Conservation (phyloP, 1,140 invertebrate species). For the Bactericera cockerelli region DNA sequence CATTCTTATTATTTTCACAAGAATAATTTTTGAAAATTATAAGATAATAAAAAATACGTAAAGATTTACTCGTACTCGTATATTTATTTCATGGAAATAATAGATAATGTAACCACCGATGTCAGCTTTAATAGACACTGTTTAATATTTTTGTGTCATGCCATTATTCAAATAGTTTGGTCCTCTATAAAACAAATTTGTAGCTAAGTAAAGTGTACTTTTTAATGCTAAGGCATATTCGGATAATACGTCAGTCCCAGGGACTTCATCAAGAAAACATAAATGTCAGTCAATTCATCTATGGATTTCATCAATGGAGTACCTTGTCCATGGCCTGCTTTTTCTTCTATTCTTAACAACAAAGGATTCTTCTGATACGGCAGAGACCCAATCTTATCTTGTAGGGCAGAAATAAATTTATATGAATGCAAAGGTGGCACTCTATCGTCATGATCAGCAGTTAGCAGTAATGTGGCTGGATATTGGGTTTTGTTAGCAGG, state of each 20-base stretch:
- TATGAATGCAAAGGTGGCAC: conserved; percentile 91
- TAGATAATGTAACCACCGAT: too few species aligned
- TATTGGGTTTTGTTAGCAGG: conserved; percentile 52
- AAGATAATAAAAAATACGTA: too few species aligned
- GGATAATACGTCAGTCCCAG: conserved; percentile 39
- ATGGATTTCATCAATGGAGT: conserved; percentile 91
- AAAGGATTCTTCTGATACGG: conserved; percentile 66
- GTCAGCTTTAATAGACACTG: too few species aligned
- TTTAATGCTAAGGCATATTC: background rate
- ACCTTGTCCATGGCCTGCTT: conserved; percentile 89
- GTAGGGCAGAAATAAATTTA: conserved; percentile 85
- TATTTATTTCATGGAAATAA: too few species aligned
- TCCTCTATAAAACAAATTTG: too few species aligned
- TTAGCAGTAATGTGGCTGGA: conserved; percentile 77
- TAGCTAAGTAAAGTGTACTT: too few species aligned
- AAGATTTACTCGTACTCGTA: too few species aligned
- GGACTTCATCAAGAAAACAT: conserved; percentile 68
- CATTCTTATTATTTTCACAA: too few species aligned
- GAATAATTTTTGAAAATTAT: too few species aligned
- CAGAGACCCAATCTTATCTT: conserved; percentile 50
- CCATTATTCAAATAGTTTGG: too few species aligned
- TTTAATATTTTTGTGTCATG: too few species aligned
- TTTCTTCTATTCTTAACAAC: conserved; percentile 77
- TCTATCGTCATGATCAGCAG: conserved; percentile 95
- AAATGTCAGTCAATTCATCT: conserved; percentile 73